A percentile compares a stretch with the other conserved stretches of the same genome.
Conservation (phyloP, 2,888 invertebrate genomes). For the Tenthredo notha region DNA sequence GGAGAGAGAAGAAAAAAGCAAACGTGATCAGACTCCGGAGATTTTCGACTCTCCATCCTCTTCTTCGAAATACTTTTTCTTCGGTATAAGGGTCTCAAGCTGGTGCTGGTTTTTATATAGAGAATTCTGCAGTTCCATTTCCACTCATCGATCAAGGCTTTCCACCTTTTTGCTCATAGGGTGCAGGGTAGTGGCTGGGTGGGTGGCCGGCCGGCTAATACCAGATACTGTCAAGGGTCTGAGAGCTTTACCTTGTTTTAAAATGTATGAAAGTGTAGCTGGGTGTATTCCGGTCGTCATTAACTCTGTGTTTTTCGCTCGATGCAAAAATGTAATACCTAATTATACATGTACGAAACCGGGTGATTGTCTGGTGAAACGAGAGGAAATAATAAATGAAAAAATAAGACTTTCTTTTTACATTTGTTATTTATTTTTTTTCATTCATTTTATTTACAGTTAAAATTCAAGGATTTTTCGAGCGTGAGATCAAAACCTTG, state of each 20-base stretch:
- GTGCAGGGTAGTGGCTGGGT: neutral
- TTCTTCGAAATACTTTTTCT: neutral
- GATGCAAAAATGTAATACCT: neutral
- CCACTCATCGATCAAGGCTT: slow-evolving; percentile 27
- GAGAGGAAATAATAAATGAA: neutral
- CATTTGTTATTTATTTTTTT: neutral
- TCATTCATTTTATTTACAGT: too few relatives aligned
- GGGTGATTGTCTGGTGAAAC: neutral
- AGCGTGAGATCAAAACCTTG: slow-evolving; percentile 28
- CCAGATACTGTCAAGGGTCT: slow-evolving; percentile 6
- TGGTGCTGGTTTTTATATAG: neutral
- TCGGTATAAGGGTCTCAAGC: neutral
- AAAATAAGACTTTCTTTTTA: neutral
- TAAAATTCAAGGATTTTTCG: slow-evolving; percentile 6
- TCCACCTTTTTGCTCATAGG: neutral
- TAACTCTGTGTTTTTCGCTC: neutral
- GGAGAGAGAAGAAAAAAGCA: neutral
- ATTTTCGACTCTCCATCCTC: neutral
- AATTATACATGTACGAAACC: neutral
- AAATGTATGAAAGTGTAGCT: neutral
- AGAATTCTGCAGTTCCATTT: slow-evolving; percentile 9
- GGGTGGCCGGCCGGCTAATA: slow-evolving; percentile 4
- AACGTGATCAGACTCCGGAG: slow-evolving; percentile 18
- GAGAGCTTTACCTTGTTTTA: slow-evolving; percentile 25
- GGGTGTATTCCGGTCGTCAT: neutral